These are phyloP conservation scores for Cardiocondyla obscurior DNA, from an alignment of 1,140 invertebrate species.

Conservation along the genomic window DNA sequence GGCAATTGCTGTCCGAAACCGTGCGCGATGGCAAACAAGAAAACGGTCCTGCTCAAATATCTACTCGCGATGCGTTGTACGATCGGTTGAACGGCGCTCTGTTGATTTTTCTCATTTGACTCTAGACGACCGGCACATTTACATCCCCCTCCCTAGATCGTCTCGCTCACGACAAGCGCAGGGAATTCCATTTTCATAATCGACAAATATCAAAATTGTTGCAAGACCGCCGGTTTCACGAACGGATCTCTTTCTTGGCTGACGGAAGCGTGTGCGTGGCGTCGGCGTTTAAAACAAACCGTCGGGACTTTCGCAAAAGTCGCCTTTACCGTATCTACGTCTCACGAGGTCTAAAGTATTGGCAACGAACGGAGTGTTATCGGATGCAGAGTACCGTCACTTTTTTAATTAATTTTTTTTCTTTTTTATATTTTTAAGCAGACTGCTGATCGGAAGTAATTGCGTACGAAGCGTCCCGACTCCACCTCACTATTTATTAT, in stretches of 20 bases:
- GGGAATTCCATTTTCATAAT: slow-evolving; percentile 35
- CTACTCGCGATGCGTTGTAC: slow-evolving; percentile 68
- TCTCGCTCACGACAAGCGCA: slow-evolving; percentile 1
- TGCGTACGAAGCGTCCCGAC: neutral
- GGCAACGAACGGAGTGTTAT: neutral
- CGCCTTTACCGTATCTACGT: neutral
- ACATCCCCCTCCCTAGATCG: neutral
- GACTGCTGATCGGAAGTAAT: neutral
- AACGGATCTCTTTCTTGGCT: neutral
- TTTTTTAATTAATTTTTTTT: too few species aligned
- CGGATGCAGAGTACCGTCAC: neutral
- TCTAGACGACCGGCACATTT: slow-evolving; percentile 50
- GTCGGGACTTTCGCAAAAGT: neutral
- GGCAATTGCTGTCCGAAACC: slow-evolving; percentile 60
- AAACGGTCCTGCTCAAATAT: slow-evolving; percentile 73
- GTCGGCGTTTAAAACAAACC: neutral
- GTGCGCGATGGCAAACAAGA: slow-evolving; percentile 71
- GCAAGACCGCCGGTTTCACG: neutral
- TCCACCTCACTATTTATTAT: neutral
- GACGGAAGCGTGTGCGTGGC: neutral
- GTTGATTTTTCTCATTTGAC: slow-evolving; percentile 83
- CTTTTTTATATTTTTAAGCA: neutral
- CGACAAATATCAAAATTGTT: slow-evolving; percentile 32
- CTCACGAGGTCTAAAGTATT: neutral
- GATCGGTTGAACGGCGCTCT: slow-evolving; percentile 66